A percentile compares a stretch with the other conserved stretches of the same genome.
Evolutionary conservation across 2,797 vertebrate genomes (phyloP).

Genomic region (Clarias platycephalus): DNA sequence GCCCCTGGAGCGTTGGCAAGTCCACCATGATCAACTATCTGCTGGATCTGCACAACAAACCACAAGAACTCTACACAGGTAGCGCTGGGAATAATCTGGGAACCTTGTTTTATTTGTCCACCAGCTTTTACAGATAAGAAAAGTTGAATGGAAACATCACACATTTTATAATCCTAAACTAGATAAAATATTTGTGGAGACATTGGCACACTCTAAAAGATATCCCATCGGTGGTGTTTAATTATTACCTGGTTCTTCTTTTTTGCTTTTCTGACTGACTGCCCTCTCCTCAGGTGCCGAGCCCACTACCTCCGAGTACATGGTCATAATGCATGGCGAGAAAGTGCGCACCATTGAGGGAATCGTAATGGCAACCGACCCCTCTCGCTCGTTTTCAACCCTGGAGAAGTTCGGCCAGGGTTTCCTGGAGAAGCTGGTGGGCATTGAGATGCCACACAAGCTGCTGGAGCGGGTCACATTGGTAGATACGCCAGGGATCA

Average conservation of each 20-base stretch:
- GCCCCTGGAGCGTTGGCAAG: slow-evolving; percentile 98
- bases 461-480: slow-evolving; percentile 93
- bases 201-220: neutral
- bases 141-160: neutral
- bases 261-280: neutral
- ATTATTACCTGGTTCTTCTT: neutral
- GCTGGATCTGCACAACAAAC: slow-evolving; percentile 87
- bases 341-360: slow-evolving; percentile 96
- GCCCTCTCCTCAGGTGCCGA: slow-evolving; percentile 82
- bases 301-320: slow-evolving; percentile 98
- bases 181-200: neutral
- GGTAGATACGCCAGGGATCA: slow-evolving; percentile 96
- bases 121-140: neutral
- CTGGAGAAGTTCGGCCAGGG: slow-evolving; percentile 98
- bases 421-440: slow-evolving; percentile 96
- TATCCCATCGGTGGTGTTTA: neutral
- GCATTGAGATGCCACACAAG: slow-evolving; percentile 98
- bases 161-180: neutral
- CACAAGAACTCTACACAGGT: slow-evolving; percentile 91
- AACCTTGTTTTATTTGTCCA: neutral
- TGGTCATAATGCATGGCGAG: slow-evolving; percentile 94
- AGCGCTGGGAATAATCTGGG: slow-evolving; percentile 31
- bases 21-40: slow-evolving; percentile 99
- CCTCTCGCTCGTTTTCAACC: slow-evolving; percentile 91
- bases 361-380: slow-evolving; percentile 98